phyloP scores from a whole-genome alignment of 1,140 invertebrate species.

The Sitophilus oryzae region DNA sequence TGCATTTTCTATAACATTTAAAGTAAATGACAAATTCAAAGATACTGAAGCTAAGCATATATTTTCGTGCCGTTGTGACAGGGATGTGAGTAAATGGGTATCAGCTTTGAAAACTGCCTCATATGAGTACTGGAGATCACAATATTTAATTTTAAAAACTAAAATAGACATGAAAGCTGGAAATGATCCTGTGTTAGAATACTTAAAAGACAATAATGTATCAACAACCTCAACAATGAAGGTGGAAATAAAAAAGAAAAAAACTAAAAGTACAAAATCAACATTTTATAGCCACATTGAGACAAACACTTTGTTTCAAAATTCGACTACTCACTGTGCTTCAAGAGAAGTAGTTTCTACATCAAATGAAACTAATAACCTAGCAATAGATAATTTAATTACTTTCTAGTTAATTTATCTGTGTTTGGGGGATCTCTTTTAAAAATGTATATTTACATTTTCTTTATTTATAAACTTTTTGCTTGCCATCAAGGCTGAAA shows the following conservation, averaged over 20 bases:
- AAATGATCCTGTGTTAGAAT: conserved; percentile 39
- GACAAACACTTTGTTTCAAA: conserved; percentile 26
- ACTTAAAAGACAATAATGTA: conserved; percentile 28
- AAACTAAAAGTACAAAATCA: conserved; percentile 33
- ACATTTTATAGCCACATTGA: conserved; percentile 37
- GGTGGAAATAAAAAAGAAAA: conserved; percentile 30
- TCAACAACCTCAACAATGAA: conserved; percentile 9
- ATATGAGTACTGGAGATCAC: conserved; percentile 42
- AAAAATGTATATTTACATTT: background rate
- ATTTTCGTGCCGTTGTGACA: conserved; percentile 41
- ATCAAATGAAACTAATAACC: conserved; percentile 1
- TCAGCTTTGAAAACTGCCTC: conserved; percentile 38
- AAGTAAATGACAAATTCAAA: conserved; percentile 34
- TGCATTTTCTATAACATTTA: conserved; percentile 41
- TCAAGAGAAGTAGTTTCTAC: conserved; percentile 20
- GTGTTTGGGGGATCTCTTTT: too few species aligned
- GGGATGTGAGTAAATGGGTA: conserved; percentile 42
- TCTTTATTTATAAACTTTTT: background rate
- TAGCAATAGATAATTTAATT: conserved; percentile 27
- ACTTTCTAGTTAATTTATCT: conserved; percentile 16
- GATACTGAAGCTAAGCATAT: conserved; percentile 42
- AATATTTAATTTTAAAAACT: conserved; percentile 38
- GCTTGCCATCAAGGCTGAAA: too few species aligned
- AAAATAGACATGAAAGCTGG: conserved; percentile 41
- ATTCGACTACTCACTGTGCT: conserved; percentile 10